Evolutionary conservation across 2,113 vertebrate species (phyloP), one percentile per base, ranked within the genome.

Genomic region (Sorex araneus): DNA sequence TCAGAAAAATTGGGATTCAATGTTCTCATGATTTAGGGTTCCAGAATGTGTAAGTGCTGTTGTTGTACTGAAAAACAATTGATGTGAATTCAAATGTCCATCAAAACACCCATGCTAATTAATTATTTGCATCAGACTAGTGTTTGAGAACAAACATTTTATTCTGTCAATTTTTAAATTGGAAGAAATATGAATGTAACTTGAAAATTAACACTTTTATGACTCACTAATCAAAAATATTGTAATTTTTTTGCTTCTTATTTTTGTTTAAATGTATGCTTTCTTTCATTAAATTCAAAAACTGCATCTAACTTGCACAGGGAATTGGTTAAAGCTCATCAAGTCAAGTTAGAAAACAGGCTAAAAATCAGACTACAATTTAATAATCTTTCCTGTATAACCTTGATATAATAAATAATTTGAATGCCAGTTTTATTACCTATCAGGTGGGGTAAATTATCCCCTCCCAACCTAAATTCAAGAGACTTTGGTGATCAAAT

Each of bases 301-400:
- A 75, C 30, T 74, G 16, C 23, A 50, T 30, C 63, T 66, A 89
- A 78, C 19, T 66, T 75, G 0, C 27, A 40, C 25, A 8, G 3
- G 50, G 0, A 50, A n/a, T n/a, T 80, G 30, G 18, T 0, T 47
- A 71, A 7, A 67, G 1, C 3, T 71, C 34, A 50, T 28, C 13
- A 54, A 69, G 94, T 91, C 45, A 81, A 36, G 21, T 75, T 92
- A 84, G 45, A 73, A 91, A 84, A 45, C 19, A 78, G 2, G 2
- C 9, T 15, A 15, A 23, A 34, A 21, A 34, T 47, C 2, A 84
- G 77, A 5, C 4, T 47, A 74, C 11, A 64, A 34, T 16, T 57
- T 57, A 57, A 57, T 79, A 47, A 47, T 47, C 11, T 85, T 36
- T n/a, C 8, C 19, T 66, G 10, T 32, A 12, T 47, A 50, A 76